Evolutionary conservation across 2,113 vertebrate genomes (phyloP), one percentile per base, ranked within the genome.

Genomic region (Echinops telfairi): DNA sequence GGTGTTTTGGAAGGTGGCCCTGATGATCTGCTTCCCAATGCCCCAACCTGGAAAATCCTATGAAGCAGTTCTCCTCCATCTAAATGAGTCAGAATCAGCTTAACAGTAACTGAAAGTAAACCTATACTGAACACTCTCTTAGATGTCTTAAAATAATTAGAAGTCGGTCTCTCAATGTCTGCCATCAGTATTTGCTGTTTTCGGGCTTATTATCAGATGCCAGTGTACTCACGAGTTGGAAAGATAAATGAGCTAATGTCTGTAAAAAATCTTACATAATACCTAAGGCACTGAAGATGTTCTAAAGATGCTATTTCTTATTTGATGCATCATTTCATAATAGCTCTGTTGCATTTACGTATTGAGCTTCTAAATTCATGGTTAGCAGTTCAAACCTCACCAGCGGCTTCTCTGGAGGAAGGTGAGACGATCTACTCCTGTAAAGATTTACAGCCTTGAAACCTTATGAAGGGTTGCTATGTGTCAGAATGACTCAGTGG

Each of bases 201-300:
- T 76, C 33, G 80, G 31, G 12, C 38, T 53, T 76, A 29, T n/a
- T 90, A 12, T 64, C 76, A 62, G 23, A 70, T 70, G 76, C 8
- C 19, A 23, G 40, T 7, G 38, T 75, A 88, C 85, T 71, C n/a
- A 31, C 90, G 79, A 90, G 27, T 87, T 87, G 38, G 23, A 88
- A 82, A 33, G 64, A 64, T 71, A 83, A 80, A 76, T 79, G 8
- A 75, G 31, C 22, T 43, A 92, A 36, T 0, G 3, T 85, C 20
- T 12, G 76, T 60, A 85, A 79, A 95, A 84, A 76, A 8, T 11
- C 47, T 86, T 81, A 60, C 17, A 17, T n/a, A 3, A 62, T 88
- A 1, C 4, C 25, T 85, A 94, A 83, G 15, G 68, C 57, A 90
- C 27, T 88, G 14, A 76, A 85, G 33, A 57, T 58, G 68, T 4